phyloP scores from a whole-genome alignment of 1,140 invertebrate species.

The Heterodera carotae region DNA sequence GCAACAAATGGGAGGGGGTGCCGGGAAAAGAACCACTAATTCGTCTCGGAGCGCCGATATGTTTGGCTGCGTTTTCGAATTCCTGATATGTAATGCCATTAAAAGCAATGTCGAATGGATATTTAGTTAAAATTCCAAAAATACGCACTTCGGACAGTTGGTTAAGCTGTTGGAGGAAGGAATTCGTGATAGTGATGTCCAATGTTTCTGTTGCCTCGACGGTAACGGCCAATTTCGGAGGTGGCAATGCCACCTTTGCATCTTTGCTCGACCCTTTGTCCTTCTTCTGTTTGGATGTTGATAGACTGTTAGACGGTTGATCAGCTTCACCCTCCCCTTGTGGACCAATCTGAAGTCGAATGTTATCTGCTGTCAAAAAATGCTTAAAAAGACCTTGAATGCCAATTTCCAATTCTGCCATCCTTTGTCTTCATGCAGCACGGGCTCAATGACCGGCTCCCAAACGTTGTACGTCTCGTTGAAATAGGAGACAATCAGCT shows the following conservation, averaged over 20 bases:
- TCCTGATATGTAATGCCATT: slow-evolving; percentile 54
- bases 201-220: slow-evolving; percentile 67
- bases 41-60: slow-evolving; percentile 66
- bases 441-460: slow-evolving; percentile 93
- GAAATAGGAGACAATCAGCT: slow-evolving; percentile 84
- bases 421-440: slow-evolving; percentile 70
- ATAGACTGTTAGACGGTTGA: background rate
- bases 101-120: background rate
- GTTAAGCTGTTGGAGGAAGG: slow-evolving; percentile 76
- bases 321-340: slow-evolving; percentile 43
- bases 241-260: slow-evolving; percentile 30
- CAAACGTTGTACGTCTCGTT: slow-evolving; percentile 87
- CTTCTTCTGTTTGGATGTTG: slow-evolving; percentile 9
- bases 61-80: slow-evolving; percentile 69
- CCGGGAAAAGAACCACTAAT: slow-evolving; percentile 66
- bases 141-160: slow-evolving; percentile 66
- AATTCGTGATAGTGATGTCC: slow-evolving; percentile 79
- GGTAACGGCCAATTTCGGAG: slow-evolving; percentile 64
- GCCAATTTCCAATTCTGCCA: slow-evolving; percentile 81
- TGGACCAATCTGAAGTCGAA: slow-evolving; percentile 7
- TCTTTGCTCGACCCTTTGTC: background rate
- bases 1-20: slow-evolving; percentile 74
- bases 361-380: background rate
- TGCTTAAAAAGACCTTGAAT: slow-evolving; percentile 63
- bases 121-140: background rate